A percentile compares a stretch with the other conserved stretches of the same genome.
Conservation (phyloP, 2,113 vertebrate genomes). For the Perca schrenkii region DNA sequence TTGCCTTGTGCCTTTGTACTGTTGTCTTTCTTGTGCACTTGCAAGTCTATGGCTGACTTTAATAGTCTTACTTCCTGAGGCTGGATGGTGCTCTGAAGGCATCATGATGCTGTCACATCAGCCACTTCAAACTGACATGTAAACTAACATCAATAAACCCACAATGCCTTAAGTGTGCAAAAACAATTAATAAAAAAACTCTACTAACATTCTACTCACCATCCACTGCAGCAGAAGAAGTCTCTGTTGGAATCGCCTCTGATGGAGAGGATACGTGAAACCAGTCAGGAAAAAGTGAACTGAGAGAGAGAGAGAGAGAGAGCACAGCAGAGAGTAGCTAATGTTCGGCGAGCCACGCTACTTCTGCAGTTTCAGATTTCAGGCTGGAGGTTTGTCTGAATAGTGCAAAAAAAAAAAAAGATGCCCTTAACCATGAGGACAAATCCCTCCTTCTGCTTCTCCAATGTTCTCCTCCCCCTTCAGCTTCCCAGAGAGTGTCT, state of each 20-base stretch:
- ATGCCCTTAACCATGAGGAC: slow-evolving; percentile 52
- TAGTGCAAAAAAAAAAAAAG: slow-evolving; percentile 42
- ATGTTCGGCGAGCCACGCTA: slow-evolving; percentile 39
- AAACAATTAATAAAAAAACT: background rate
- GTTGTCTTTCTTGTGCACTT: no score
- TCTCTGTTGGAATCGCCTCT: slow-evolving; percentile 4
- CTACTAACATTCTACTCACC: slow-evolving; percentile 67
- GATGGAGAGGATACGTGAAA: slow-evolving; percentile 39
- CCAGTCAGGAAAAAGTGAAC: slow-evolving; percentile 51
- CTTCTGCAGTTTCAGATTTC: slow-evolving; percentile 76
- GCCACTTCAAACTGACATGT: background rate
- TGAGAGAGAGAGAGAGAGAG: slow-evolving; percentile 9
- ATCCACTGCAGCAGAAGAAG: slow-evolving; percentile 38
- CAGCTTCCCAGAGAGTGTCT: slow-evolving; percentile 61
- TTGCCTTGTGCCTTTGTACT: no score
- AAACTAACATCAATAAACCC: background rate
- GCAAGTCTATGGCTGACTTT: background rate
- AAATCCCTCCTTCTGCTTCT: slow-evolving; percentile 75
- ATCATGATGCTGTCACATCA: slow-evolving; percentile 38
- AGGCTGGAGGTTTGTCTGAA: slow-evolving; percentile 71
- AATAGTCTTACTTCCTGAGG: background rate
- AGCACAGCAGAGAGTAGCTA: slow-evolving; percentile 34
- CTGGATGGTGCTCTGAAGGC: slow-evolving; percentile 13
- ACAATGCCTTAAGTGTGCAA: background rate
- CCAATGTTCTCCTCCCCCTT: slow-evolving; percentile 64